Evolutionary conservation across 1,140 invertebrate species (phyloP), one percentile per base, ranked within the genome.

Genomic region (Kradibia gibbosae): DNA sequence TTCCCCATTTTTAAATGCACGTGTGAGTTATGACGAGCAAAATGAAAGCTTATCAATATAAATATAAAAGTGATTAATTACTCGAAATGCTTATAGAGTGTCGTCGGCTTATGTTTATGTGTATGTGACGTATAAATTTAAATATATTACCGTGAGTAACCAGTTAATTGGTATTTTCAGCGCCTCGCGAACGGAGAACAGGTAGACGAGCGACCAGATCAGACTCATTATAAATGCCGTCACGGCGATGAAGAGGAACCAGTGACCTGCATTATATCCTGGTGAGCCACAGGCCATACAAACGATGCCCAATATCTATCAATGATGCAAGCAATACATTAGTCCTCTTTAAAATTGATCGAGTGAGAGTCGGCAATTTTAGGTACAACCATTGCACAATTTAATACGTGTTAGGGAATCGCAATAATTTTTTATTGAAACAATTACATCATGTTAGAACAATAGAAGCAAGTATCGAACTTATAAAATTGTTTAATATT

Each of bases 171-270:
- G 95, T 28, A 97, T 88, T 85, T 94, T 95, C 20, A 97, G 91
- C 13, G 94, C 94, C 85, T 96, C 95, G 76, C 95, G 93, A 71
- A 97, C 93, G 34, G 95, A 95, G 75, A 97, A 92, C 53, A 97
- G 90, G 87, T 97, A 97, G 60, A 96, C 93, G 86, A 95, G 94
- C 57, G 94, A 93, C 95, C 96, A 96, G 82, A 97, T 91, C n/a
- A 97, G 90, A 0, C 94, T 96, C 28, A 94, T 92, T 77, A 97
- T 96, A 90, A 97, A 97, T 71, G 94, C 93, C 39, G 94, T 93
- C 48, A 95, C 95, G 3, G 94, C 95, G 22, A 96, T 96, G 86
- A 97, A 97, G 39, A 97, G 93, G 90, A 97, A 98, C 93, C 95
- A 97, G 84, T 95, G 93, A 0, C 95, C 94, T 67, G 93, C 94